A percentile compares a stretch with the other conserved stretches of the same genome.
phyloP scores from a whole-genome alignment of 2,113 vertebrate genomes.

The Phasianus colchicus region DNA sequence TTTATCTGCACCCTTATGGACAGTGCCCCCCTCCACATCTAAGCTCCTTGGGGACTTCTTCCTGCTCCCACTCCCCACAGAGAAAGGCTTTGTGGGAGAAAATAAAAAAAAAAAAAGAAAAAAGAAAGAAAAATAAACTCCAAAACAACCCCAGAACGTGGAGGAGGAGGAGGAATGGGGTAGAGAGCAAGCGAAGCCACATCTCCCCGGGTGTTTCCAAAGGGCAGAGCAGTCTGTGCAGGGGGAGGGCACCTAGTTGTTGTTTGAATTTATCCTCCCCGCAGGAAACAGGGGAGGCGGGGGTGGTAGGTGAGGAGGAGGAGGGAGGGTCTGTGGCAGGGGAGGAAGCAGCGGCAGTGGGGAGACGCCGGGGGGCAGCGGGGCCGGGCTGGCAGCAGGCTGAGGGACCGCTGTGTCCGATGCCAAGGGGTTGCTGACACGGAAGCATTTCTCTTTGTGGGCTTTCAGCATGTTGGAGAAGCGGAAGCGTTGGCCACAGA shows the following conservation, averaged over 20 bases:
- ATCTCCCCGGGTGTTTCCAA: background rate
- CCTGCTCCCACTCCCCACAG: background rate
- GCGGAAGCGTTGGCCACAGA: slow-evolving; percentile 95
- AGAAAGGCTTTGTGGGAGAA: background rate
- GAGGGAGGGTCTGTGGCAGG: slow-evolving; percentile 77
- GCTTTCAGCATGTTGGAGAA: slow-evolving; percentile 99
- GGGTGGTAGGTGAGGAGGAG: slow-evolving; percentile 79
- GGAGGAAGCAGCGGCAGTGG: slow-evolving; percentile 80
- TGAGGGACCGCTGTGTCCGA: slow-evolving; percentile 46
- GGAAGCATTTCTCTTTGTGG: slow-evolving; percentile 96
- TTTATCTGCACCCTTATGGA: background rate
- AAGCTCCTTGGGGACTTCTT: background rate
- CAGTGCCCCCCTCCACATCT: background rate
- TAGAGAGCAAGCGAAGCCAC: slow-evolving; percentile 24
- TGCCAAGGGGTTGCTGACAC: slow-evolving; percentile 85
- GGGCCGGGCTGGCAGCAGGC: slow-evolving; percentile 7
- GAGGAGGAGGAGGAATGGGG: background rate
- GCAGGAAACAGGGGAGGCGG: slow-evolving; percentile 86
- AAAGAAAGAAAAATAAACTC: background rate
- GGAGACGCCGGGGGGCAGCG: slow-evolving; percentile 57
- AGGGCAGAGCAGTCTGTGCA: slow-evolving; percentile 40
- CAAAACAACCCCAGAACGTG: slow-evolving; percentile 19
- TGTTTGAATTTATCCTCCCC: slow-evolving; percentile 84
- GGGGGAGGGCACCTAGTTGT: slow-evolving; percentile 67
- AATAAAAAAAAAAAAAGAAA: background rate